Base-by-base conservation (phyloP, 2,888 invertebrate genomes). In the Rosalia funebris region DNA sequence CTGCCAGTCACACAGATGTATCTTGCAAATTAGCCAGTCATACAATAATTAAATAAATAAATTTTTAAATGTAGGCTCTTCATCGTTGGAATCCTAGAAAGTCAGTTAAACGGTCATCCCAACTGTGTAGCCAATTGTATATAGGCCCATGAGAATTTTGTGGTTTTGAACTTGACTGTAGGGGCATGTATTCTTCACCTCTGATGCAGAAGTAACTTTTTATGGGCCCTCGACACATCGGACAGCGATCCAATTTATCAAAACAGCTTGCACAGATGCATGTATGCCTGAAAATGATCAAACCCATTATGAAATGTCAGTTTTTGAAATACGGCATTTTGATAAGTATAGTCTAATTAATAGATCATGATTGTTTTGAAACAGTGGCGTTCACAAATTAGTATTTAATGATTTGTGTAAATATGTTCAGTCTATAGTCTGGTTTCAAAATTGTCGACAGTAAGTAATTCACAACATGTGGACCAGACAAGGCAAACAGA, bases 201-300 rank as follows among this genome's bases (percentile, higher is more conserved):
- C 91, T 83, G 74, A 91, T 93, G 80, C 92, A 91, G 83, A 94
- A 94, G 84, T 92, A 93, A 74, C 91, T 90, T 68, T 89, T 89
- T 74, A 94, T 93, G 39, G 88, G 88, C 70, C 91, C 90, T 60
- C 94, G 86, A 82, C 95, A 95, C 85, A 95, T 92, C 14, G 95
- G 95, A 78, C 95, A 95, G 70, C 91, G 88, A 78, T 92, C 91
- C 68, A 95, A 82, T 78, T 91, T 91, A 42, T 88, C 87, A 75
- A 93, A 89, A 77, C 94, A 95, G 42, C 88, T 84, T 16, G 89
- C 89, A 79, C 95, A 95, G 32, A 93, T 88, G 73, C 94, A 94
- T 2, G 93, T 92, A 82, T 95, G 94, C 12, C 92, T 82, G 63
- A 54, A 77, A 77, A 53, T n/a, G 11, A 34, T 34, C n/a, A n/a